phyloP scores from a whole-genome alignment of 1,140 invertebrate species.

The Periplaneta americana region DNA sequence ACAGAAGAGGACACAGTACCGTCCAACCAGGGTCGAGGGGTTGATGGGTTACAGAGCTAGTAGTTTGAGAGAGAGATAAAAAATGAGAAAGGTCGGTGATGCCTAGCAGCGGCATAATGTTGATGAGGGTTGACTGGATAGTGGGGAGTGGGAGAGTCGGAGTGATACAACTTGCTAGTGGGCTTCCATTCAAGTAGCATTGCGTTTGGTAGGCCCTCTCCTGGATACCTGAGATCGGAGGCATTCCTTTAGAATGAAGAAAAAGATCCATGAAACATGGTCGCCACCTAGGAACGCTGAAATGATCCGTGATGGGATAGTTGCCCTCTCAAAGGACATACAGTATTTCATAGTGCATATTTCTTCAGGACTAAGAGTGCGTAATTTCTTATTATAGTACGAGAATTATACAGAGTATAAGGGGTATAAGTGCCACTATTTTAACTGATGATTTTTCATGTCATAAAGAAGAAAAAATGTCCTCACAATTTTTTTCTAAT shows the following conservation, averaged over 20 bases:
- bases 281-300: too few relatives aligned
- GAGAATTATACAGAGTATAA: too few relatives aligned
- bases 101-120: not conserved
- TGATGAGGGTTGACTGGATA: not conserved
- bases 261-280: too few relatives aligned
- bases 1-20: not conserved
- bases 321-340: too few relatives aligned
- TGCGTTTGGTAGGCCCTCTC: not conserved
- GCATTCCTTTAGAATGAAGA: not conserved
- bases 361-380: too few relatives aligned
- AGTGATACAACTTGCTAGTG: not conserved
- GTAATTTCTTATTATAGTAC: too few relatives aligned
- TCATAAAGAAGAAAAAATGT: too few relatives aligned
- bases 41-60: not conserved
- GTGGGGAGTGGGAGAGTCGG: not conserved
- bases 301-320: too few relatives aligned
- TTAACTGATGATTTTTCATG: too few relatives aligned
- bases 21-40: not conserved
- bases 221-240: not conserved
- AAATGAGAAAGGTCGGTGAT: not conserved
- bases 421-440: too few relatives aligned
- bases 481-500: too few relatives aligned
- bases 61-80: not conserved
- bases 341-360: too few relatives aligned
- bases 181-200: not conserved